Conservation (phyloP, 2,113 vertebrate genomes). For the Chiloscyllium plagiosum region DNA sequence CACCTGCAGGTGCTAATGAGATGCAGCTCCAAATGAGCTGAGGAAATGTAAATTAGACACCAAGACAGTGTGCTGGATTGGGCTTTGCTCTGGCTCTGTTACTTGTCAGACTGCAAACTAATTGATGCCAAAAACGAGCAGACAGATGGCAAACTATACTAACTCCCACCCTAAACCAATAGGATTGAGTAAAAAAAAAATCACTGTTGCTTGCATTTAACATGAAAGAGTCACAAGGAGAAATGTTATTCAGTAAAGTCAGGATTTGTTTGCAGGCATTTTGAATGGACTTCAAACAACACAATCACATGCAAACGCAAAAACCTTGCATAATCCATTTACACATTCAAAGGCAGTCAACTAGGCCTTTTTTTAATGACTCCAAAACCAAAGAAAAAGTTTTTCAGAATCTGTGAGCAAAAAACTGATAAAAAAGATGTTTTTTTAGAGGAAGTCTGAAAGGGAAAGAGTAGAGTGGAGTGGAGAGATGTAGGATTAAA, state of each 20-base stretch:
- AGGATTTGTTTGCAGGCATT: not conserved
- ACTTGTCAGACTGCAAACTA: conserved; percentile 1
- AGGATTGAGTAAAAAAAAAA: not conserved
- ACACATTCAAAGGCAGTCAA: not conserved
- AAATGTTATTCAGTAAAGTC: not conserved
- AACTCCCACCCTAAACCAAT: not conserved
- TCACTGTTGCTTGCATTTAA: too few relatives aligned
- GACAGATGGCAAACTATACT: conserved; percentile 8
- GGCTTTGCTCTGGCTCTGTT: not conserved
- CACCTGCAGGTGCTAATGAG: conserved; percentile 31
- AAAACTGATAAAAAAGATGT: not conserved
- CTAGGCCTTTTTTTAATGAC: not conserved
- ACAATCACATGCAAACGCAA: not conserved
- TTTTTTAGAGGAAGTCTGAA: not conserved
- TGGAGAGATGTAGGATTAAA: not conserved
- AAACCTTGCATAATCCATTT: not conserved
- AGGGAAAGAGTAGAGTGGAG: not conserved
- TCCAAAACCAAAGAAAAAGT: not conserved
- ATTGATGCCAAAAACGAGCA: conserved; percentile 5
- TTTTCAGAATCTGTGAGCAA: not conserved
- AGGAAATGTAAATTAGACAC: conserved; percentile 18
- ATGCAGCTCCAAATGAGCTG: conserved; percentile 32
- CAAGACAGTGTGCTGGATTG: not conserved
- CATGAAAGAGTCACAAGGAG: not conserved
- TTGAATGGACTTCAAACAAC: not conserved